A percentile compares a stretch with the other conserved stretches of the same genome.
phyloP scores from a whole-genome alignment of 2,888 invertebrate genomes.

The Coecobrya sp. region DNA sequence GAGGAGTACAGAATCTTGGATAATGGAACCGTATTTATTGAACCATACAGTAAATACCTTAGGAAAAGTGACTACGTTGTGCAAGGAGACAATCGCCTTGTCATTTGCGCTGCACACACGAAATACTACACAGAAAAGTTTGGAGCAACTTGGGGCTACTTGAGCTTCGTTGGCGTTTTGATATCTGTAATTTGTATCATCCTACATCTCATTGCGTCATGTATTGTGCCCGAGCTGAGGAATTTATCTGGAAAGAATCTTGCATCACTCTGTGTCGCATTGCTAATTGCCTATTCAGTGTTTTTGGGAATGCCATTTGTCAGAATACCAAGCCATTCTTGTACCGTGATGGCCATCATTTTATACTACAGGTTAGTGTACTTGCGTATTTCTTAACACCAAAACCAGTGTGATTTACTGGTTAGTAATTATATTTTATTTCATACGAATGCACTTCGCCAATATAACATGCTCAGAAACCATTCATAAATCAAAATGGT shows the following conservation, averaged over 20 bases:
- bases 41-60: conserved; percentile 87
- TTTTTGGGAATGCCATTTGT: conserved; percentile 88
- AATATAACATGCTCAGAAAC: background rate
- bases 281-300: conserved; percentile 88
- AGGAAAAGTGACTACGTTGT: conserved; percentile 87
- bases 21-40: conserved; percentile 87
- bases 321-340: conserved; percentile 86
- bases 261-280: conserved; percentile 88
- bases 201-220: conserved; percentile 88
- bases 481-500: background rate
- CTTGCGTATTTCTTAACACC: background rate
- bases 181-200: conserved; percentile 88
- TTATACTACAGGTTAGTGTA: conserved; percentile 88
- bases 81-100: conserved; percentile 87
- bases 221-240: conserved; percentile 88
- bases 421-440: background rate
- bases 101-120: conserved; percentile 87
- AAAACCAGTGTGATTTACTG: background rate
- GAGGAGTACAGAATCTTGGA: conserved; percentile 87
- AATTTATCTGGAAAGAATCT: conserved; percentile 89
- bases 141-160: conserved; percentile 87
- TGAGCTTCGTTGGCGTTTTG: conserved; percentile 88
- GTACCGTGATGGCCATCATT: conserved; percentile 88
- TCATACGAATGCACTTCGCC: too few species aligned
- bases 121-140: conserved; percentile 87